Evolutionary conservation across 1,140 invertebrate genomes (phyloP), one percentile per base, ranked within the genome.

Genomic region (Phthorimaea operculella): DNA sequence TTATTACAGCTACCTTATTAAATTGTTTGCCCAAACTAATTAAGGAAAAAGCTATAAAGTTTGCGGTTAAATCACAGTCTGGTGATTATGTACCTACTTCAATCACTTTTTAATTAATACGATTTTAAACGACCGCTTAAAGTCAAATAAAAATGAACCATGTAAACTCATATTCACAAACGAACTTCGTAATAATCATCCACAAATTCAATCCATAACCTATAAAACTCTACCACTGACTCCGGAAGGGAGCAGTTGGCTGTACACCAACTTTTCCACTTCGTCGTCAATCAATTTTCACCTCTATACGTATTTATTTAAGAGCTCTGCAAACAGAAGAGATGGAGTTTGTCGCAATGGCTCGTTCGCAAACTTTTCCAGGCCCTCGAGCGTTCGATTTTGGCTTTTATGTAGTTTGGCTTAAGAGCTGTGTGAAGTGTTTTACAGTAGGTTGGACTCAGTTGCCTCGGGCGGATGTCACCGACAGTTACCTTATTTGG

Each of bases 401-500:
- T 28, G 6, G 21, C 21, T 6, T 28, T 28, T 28, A 28, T 6
- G 21, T 28, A 4, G 21, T 28, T 28, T 28, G 21, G 2, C 6
- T 28, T 28, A 28, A 2, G 21, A 28, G 21, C 6, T 28, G 6
- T 16, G n/a, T 16, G 15, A 15, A 47, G 16, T 11, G 44, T 47
- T 4, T 11, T 47, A 16, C 4, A 16, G 16, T 2, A 47, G 15
- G 44, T 47, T 16, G 44, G 44, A n/a, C 56, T 58, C 51, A 55
- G 58, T 59, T 66, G 61, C 60, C 60, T 59, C 52, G 59, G 64
- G 74, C 73, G 77, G 71, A 76, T 76, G 75, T 74, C 69, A 72
- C 66, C 76, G 70, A 72, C 81, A 79, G 77, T 76, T 74, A 74
- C 78, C 79, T 77, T 84, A 81, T 84, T 84, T 84, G 81, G 81